These are phyloP conservation scores for Dromiciops gliroides DNA, from an alignment of 2,113 vertebrate genomes.

Conservation along the genomic window DNA sequence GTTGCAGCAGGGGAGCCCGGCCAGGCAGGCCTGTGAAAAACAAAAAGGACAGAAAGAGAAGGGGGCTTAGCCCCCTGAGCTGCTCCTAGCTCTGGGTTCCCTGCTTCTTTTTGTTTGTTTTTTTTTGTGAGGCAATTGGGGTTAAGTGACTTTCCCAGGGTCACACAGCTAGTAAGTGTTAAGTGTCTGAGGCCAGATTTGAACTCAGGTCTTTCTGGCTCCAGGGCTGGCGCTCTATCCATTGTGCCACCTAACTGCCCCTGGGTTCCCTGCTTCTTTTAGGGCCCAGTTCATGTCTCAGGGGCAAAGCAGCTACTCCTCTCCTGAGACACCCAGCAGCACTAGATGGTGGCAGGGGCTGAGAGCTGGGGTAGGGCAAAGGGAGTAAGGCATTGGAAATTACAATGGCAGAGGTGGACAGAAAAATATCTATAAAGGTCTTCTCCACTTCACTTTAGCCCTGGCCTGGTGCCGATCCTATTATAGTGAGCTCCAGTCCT, in stretches of 20 bases:
- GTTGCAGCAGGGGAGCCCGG: conserved; percentile 92
- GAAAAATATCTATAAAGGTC: background rate
- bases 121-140: too few relatives aligned
- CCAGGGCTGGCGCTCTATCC: too few relatives aligned
- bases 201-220: too few relatives aligned
- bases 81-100: background rate
- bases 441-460: background rate
- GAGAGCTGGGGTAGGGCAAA: background rate
- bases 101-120: background rate
- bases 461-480: background rate
- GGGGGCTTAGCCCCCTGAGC: background rate
- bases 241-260: too few relatives aligned
- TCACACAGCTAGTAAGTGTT: too few relatives aligned
- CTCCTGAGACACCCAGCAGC: background rate
- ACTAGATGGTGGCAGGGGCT: background rate
- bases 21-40: conserved; percentile 91
- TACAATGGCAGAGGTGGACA: background rate
- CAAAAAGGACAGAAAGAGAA: background rate
- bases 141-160: too few relatives aligned
- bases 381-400: background rate
- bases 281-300: background rate
- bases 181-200: too few relatives aligned
- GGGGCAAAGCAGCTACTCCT: background rate
- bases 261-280: background rate
- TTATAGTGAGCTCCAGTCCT: background rate